These are phyloP conservation scores for Yoshiicerus persimilis DNA, from an alignment of 1,140 invertebrate species.

Conservation along the genomic window DNA sequence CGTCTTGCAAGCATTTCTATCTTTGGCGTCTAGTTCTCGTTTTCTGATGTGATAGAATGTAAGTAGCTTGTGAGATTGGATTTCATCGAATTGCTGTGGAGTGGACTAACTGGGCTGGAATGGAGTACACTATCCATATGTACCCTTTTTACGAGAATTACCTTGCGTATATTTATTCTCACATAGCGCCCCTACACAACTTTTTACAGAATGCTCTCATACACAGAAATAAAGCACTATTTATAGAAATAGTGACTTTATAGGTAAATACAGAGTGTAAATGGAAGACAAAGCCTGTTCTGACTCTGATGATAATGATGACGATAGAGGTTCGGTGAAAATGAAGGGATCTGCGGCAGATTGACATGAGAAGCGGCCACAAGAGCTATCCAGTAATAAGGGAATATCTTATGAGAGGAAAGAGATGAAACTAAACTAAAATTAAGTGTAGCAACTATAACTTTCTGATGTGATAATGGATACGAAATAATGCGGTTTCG, in stretches of 20 bases:
- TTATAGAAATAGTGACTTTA: too few relatives aligned
- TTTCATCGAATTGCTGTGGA: neutral
- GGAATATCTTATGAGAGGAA: neutral
- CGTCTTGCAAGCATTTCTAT: neutral
- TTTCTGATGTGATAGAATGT: neutral
- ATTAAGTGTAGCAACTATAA: conserved; percentile 6
- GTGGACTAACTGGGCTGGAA: neutral
- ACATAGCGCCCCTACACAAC: neutral
- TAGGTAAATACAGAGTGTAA: too few relatives aligned
- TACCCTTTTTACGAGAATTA: neutral
- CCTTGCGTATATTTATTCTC: neutral
- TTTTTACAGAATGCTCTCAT: neutral
- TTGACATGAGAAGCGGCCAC: neutral
- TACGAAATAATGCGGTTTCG: neutral
- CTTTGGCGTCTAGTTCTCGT: neutral
- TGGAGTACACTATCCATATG: neutral
- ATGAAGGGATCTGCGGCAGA: conserved; percentile 35
- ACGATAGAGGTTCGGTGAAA: conserved; percentile 39
- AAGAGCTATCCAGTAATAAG: neutral
- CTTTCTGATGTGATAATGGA: neutral
- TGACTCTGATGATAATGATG: neutral
- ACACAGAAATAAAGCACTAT: too few relatives aligned
- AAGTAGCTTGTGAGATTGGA: neutral
- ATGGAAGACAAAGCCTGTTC: neutral
- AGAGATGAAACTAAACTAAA: neutral